These are phyloP conservation scores for Aleadryas rufinucha DNA, from an alignment of 2,113 vertebrate species.

Conservation along the genomic window DNA sequence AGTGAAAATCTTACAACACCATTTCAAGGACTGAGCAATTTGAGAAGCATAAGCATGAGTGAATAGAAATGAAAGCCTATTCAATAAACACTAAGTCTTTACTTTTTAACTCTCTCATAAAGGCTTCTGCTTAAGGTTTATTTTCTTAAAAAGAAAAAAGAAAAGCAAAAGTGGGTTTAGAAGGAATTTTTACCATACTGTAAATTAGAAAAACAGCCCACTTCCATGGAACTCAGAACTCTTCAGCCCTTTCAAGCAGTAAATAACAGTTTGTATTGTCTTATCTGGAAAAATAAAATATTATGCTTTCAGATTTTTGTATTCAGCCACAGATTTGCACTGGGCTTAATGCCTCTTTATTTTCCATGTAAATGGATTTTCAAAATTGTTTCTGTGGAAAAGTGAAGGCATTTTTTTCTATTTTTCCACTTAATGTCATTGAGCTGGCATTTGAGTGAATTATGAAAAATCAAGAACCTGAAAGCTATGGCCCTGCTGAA, in stretches of 20 bases:
- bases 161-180: background rate
- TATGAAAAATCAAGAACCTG: conserved; percentile 60
- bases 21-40: background rate
- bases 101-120: background rate
- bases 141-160: background rate
- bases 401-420: conserved; percentile 50
- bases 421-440: conserved; percentile 67
- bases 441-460: conserved; percentile 60
- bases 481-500: conserved; percentile 37
- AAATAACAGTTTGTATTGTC: conserved; percentile 48
- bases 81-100: background rate
- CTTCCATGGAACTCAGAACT: background rate
- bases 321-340: conserved; percentile 54
- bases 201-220: background rate
- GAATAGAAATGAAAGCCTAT: background rate
- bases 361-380: conserved; percentile 67
- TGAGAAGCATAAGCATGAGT: background rate
- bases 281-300: conserved; percentile 63
- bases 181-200: background rate
- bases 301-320: conserved; percentile 55
- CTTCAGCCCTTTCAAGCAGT: conserved; percentile 17
- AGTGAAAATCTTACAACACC: background rate
- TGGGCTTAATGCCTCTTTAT: conserved; percentile 60
- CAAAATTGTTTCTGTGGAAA: conserved; percentile 64
- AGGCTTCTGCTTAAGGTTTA: background rate